Conservation (phyloP, 1,140 invertebrate genomes). For the Drosophila triauraria region DNA sequence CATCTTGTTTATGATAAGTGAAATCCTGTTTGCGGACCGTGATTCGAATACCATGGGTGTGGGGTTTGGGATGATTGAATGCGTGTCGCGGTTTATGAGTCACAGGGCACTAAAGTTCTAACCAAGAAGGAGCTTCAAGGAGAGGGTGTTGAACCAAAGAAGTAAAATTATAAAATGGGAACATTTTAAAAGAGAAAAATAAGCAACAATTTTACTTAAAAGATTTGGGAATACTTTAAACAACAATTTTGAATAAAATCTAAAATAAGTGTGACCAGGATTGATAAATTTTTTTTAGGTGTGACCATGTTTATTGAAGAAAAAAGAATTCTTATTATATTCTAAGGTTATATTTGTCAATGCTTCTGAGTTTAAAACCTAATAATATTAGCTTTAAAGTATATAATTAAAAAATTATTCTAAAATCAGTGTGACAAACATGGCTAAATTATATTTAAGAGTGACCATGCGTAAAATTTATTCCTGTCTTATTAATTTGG, state of each 20-base stretch:
- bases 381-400: too few relatives aligned
- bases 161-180: background rate
- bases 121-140: too few relatives aligned
- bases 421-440: background rate
- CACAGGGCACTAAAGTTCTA: slow-evolving; percentile 19
- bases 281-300: too few relatives aligned
- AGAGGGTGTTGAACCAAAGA: background rate
- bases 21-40: slow-evolving; percentile 33
- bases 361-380: background rate
- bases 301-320: background rate
- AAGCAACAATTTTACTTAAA: background rate
- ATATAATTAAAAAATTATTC: too few relatives aligned
- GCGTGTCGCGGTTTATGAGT: slow-evolving; percentile 34
- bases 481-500: too few relatives aligned
- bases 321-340: too few relatives aligned
- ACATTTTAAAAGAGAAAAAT: background rate
- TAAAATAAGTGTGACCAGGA: background rate
- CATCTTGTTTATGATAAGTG: slow-evolving; percentile 55
- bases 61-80: slow-evolving; percentile 34
- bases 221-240: background rate
- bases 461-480: background rate
- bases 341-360: too few relatives aligned
- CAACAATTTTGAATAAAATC: background rate
- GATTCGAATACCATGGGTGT: slow-evolving; percentile 28
- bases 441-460: background rate